Conservation (phyloP, 2,113 vertebrate genomes). For the Clarias macrocephalus region DNA sequence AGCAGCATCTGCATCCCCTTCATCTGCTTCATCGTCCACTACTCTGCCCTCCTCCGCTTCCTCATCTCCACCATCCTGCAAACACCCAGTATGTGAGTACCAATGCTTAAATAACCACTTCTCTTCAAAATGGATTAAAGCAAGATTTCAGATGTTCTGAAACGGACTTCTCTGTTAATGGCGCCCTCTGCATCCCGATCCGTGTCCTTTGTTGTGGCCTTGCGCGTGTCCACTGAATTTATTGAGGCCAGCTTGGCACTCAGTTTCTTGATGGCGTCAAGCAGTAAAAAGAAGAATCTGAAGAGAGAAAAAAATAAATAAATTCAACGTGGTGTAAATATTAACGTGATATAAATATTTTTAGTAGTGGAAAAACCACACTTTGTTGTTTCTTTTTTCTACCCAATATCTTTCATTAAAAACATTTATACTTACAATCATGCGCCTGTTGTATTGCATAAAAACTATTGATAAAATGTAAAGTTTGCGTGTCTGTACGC, state of each 20-base stretch:
- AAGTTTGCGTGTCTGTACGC: too few species aligned
- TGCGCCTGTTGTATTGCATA: background rate
- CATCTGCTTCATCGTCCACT: conserved; percentile 83
- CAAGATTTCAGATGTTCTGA: background rate
- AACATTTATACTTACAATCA: background rate
- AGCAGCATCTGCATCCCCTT: conserved; percentile 91
- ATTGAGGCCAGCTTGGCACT: conserved; percentile 80
- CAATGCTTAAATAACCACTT: background rate
- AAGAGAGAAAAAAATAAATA: background rate
- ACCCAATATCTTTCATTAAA: background rate
- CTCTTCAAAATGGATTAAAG: background rate
- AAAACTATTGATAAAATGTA: background rate
- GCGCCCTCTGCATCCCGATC: conserved; percentile 58
- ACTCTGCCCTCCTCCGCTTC: conserved; percentile 74
- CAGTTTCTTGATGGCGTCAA: conserved; percentile 85
- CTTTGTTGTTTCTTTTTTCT: background rate
- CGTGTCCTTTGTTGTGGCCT: conserved; percentile 75
- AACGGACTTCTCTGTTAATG: conserved; percentile 2
- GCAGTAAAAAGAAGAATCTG: conserved; percentile 86
- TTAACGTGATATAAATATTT: too few species aligned
- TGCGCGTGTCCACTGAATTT: conserved; percentile 77
- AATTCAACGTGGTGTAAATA: too few species aligned
- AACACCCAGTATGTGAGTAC: background rate
- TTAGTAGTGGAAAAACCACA: background rate
- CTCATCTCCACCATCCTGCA: conserved; percentile 60